phyloP scores from a whole-genome alignment of 35 echinoderm and acorn worm species.

The Strongylocentrotus purpuratus region DNA sequence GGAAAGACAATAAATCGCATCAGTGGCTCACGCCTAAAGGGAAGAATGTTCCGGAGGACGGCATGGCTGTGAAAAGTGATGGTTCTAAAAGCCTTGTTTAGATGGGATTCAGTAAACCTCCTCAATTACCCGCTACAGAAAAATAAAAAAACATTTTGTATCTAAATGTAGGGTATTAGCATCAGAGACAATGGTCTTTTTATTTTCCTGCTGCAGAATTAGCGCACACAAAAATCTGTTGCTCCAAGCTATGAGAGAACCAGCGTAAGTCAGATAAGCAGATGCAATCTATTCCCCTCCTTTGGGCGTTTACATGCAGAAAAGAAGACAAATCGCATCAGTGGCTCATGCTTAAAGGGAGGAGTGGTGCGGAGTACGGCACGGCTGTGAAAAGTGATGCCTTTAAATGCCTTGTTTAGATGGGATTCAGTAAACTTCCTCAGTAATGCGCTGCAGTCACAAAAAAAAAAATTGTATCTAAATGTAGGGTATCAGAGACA shows the following conservation, averaged over 20 bases:
- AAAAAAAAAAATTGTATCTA: too few species aligned
- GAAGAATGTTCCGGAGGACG: neutral
- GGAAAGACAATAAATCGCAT: neutral
- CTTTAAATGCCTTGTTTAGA: too few species aligned
- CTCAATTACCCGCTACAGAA: too few species aligned
- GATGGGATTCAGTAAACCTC: too few species aligned
- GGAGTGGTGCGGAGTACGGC: neutral
- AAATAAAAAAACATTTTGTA: too few species aligned
- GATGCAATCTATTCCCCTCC: constrained; percentile 8
- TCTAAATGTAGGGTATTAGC: neutral
- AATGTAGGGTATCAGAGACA: neutral
- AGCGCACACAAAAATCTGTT: neutral
- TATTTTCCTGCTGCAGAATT: neutral
- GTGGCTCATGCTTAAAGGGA: neutral
- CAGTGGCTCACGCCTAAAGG: neutral
- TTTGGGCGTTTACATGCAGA: neutral
- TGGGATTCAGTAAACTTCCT: too few species aligned
- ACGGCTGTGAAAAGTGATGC: neutral
- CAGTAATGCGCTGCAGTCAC: too few species aligned
- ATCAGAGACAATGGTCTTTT: neutral
- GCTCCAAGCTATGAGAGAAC: neutral
- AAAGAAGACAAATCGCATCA: neutral
- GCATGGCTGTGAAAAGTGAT: neutral
- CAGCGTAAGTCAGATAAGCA: neutral
- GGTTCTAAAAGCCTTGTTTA: too few species aligned